Evolutionary conservation across 2,888 invertebrate species (phyloP), one percentile per base, ranked within the genome.

Genomic region (Leistus spinibarbis): DNA sequence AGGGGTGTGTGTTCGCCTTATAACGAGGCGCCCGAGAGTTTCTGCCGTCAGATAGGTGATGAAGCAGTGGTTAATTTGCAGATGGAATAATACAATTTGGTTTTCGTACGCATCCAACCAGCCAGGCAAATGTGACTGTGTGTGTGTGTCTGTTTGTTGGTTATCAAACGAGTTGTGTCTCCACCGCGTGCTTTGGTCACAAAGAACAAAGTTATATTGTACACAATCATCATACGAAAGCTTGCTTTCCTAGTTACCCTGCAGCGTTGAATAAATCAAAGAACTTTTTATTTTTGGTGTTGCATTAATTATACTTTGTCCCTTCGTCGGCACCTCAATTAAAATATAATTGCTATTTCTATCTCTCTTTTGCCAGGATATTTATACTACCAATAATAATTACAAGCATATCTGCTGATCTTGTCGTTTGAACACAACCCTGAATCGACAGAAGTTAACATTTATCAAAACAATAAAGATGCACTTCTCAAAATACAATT

Each of bases 81-180:
- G 53, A 67, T 53, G 73, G 54, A 73, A 73, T 73, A 73, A 67
- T 53, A 53, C 54, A 67, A 73, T 73, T 73, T 73, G 10, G 7
- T 40, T 40, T 40, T 40, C 40, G 7, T 40, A 40, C 40, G 40
- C 40, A 40, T 10, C 40, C 40, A 40, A 40, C 40, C 40, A 7
- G 0, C 40, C n/a, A n/a, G n/a, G n/a, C n/a, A n/a, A n/a, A n/a
- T n/a, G n/a, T n/a, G n/a, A n/a, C n/a, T n/a, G n/a, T n/a, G n/a
- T n/a, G n/a, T n/a, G n/a, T n/a, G n/a, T n/a, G n/a, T 40, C 10
- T 40, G 40, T 40, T 40, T 40, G 40, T 40, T 40, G 40, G 40
- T 5, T 40, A 40, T 40, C 40, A 40, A 40, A 40, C 40, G 40
- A 40, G 40, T 40, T 40, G 2, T 40, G 40, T 40, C 40, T 24